Base-by-base conservation (phyloP, 1,140 invertebrate genomes). In the Himalopsyche phryganea region DNA sequence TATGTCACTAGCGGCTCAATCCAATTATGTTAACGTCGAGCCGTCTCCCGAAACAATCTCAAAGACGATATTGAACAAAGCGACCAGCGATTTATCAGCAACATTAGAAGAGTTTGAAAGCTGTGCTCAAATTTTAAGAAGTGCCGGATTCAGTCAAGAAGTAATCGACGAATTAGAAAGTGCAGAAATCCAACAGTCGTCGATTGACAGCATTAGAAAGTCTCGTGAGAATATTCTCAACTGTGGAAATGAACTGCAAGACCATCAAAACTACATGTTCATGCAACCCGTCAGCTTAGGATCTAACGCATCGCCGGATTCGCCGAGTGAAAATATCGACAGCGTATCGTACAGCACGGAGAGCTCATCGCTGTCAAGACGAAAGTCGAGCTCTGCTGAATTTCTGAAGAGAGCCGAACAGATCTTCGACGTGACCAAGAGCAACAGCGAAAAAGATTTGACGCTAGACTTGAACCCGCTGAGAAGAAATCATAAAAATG, bases 101-200 rank as follows among this genome's bases (percentile, higher is more conserved):
- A 88, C 86, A 0, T 69, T 89, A 17, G 83, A 87, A 57, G 78
- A 87, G 52, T 90, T 89, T 64, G 87, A 89, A 66, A 89, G 86
- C 65, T 85, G 85, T 23, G 80, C 84, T 55, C 83, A 87, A 61
- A 76, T 87, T 23, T 63, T 86, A 32, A 69, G 75, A 33, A 83
- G 79, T 61, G 79, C 81, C 5, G 80, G 82, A 1, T 77, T 81
- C 53, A 79, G 78, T 50, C 73, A 79, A 54, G 75, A 81, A 36
- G 79, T 82, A 48, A 66, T 78, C 7, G 75, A 80, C 9, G 77
- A 77, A 17, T 68, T 80, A 45, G 75, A 78, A 56, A 74, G 76
- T 75, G 73, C 19, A 69, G 72, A 7, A 65, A 71, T 75, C 35
- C 74, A 76, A n/a, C 69, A 72, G 40, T 70, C 75, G 40, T 68